phyloP scores from a whole-genome alignment of 53 echinoderm and acorn worm species.

The Patiria pectinifera region DNA sequence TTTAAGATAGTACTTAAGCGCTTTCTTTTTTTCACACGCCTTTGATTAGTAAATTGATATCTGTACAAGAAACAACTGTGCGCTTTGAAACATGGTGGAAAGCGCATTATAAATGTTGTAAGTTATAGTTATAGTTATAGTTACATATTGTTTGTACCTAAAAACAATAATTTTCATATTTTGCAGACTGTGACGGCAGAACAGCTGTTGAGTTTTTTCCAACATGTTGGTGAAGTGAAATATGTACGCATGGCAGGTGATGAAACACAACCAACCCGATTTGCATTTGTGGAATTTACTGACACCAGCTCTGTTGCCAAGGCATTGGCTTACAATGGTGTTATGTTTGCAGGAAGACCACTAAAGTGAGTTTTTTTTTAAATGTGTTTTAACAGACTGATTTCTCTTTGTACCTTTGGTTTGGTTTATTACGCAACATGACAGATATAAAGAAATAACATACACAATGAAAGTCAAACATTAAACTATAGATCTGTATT shows the following conservation, averaged over 20 bases:
- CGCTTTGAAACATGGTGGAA: too few relatives aligned
- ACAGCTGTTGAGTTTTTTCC: slow-evolving; percentile 94
- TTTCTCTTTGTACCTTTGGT: too few relatives aligned
- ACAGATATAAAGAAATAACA: too few relatives aligned
- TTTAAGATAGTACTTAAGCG: too few relatives aligned
- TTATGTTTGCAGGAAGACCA: slow-evolving; percentile 98
- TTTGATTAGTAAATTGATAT: too few relatives aligned
- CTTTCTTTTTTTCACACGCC: too few relatives aligned
- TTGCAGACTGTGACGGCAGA: slow-evolving; percentile 93
- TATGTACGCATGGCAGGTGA: slow-evolving; percentile 99
- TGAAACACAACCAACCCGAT: slow-evolving; percentile 97
- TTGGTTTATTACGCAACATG: too few relatives aligned
- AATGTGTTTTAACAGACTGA: too few relatives aligned
- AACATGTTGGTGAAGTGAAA: slow-evolving; percentile 96
- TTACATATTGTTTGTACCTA: not conserved
- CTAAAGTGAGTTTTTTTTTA: slow-evolving; percentile 79
- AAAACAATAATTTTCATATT: not conserved
- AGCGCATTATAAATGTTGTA: too few relatives aligned
- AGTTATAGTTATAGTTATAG: not conserved
- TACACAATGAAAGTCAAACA: too few relatives aligned
- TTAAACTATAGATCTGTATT: too few relatives aligned
- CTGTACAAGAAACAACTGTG: too few relatives aligned
- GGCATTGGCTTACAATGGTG: slow-evolving; percentile 94
- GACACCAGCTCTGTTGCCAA: slow-evolving; percentile 91
- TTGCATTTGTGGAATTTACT: slow-evolving; percentile 98